Evolutionary conservation across 2,797 vertebrate genomes (phyloP).

Genomic region (Eulemur rubriventer): DNA sequence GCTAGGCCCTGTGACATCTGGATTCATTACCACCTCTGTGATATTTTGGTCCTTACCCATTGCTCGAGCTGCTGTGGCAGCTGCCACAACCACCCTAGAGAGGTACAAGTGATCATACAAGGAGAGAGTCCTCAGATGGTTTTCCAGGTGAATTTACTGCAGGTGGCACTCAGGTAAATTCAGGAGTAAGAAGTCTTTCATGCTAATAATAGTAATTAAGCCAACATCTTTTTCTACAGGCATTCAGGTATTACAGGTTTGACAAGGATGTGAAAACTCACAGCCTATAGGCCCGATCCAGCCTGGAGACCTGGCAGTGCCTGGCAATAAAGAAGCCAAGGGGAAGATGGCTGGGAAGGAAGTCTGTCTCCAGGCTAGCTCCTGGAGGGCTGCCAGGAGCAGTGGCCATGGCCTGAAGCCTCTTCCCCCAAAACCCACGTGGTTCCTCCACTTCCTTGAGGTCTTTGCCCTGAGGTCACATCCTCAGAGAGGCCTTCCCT

Average conservation of each 20-base stretch:
- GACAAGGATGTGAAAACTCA: conserved; percentile 34
- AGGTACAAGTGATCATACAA: not conserved
- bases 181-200: not conserved
- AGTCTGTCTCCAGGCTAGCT: not conserved
- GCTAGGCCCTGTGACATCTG: not conserved
- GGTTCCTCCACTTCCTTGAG: not conserved
- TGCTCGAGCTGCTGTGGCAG: not conserved
- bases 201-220: conserved; percentile 44
- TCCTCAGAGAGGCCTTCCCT: not conserved
- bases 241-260: conserved; percentile 38
- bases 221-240: not conserved
- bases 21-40: not conserved
- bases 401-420: not conserved
- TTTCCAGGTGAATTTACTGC: not conserved
- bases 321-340: not conserved
- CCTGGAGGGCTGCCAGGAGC: not conserved
- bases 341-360: not conserved
- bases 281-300: not conserved
- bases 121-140: not conserved
- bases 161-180: not conserved
- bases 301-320: not conserved
- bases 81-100: not conserved
- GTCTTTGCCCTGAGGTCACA: not conserved
- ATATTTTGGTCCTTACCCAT: not conserved
- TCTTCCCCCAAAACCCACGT: not conserved